Evolutionary conservation across 1,140 invertebrate species (phyloP).

Genomic region (Apis cerana): DNA sequence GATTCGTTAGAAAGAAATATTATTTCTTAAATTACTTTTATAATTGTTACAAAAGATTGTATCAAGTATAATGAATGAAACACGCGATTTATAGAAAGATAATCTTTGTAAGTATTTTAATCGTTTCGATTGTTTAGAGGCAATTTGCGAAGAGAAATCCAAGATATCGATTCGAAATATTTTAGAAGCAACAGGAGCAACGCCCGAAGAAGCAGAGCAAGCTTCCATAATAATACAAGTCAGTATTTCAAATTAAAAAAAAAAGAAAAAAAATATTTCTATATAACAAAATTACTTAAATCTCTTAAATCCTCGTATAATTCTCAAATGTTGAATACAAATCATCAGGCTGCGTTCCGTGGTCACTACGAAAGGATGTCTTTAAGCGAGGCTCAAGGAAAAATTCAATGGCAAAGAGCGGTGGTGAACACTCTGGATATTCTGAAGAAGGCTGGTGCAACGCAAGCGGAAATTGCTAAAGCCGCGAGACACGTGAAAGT

Average conservation of each 20-base stretch:
- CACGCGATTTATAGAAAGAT: too few relatives aligned
- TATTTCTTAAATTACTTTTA: too few relatives aligned
- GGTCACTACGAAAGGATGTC: slow-evolving; percentile 70
- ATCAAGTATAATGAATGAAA: too few relatives aligned
- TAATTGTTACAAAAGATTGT: too few relatives aligned
- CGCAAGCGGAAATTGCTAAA: slow-evolving; percentile 74
- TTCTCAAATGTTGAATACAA: not conserved
- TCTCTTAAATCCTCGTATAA: not conserved
- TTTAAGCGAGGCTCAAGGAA: slow-evolving; percentile 65
- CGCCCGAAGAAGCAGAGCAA: slow-evolving; percentile 58
- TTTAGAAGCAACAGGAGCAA: slow-evolving; percentile 65
- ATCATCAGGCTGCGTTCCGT: slow-evolving; percentile 51
- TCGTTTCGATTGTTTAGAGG: slow-evolving; percentile 6
- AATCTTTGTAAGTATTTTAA: too few relatives aligned
- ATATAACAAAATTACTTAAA: too few relatives aligned
- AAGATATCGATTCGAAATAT: slow-evolving; percentile 67
- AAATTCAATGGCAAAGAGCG: slow-evolving; percentile 80
- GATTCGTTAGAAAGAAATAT: too few relatives aligned
- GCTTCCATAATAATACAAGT: slow-evolving; percentile 77
- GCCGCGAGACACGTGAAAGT: slow-evolving; percentile 78
- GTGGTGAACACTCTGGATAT: slow-evolving; percentile 77
- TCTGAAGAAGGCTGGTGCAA: slow-evolving; percentile 76
- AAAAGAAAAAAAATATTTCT: too few relatives aligned
- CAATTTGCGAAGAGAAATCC: slow-evolving; percentile 31
- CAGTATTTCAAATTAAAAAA: not conserved